A percentile compares a stretch with the other conserved stretches of the same genome.
phyloP scores from a whole-genome alignment of 2,113 vertebrate species.

The Gallinago undulata region DNA sequence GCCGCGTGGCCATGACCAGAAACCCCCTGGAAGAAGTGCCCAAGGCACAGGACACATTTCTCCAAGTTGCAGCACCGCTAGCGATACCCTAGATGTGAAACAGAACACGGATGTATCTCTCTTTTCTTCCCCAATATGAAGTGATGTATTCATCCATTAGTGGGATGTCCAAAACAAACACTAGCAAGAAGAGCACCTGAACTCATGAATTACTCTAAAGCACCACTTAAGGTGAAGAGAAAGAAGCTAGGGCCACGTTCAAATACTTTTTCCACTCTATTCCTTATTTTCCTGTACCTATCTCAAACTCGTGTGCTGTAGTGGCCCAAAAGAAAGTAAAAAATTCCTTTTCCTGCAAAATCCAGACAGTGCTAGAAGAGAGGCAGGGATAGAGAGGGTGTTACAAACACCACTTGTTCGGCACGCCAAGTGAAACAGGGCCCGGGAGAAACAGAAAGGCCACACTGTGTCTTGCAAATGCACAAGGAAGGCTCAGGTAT shows the following conservation, averaged over 20 bases:
- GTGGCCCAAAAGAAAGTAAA: background rate
- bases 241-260: background rate
- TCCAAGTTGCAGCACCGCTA: background rate
- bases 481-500: background rate
- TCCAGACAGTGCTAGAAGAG: background rate
- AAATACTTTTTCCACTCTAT: background rate
- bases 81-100: background rate
- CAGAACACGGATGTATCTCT: background rate
- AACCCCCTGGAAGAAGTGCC: background rate
- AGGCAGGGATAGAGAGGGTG: background rate
- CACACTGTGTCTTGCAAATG: background rate
- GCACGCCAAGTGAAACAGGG: background rate
- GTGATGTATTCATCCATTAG: background rate
- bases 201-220: background rate
- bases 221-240: background rate
- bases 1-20: background rate
- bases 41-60: background rate
- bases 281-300: background rate
- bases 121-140: background rate
- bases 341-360: background rate
- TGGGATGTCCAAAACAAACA: background rate
- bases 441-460: background rate
- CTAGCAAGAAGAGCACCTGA: background rate
- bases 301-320: background rate
- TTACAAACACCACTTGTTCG: background rate